phyloP scores from a whole-genome alignment of 2,113 vertebrate genomes.

The Rafetus swinhoei region DNA sequence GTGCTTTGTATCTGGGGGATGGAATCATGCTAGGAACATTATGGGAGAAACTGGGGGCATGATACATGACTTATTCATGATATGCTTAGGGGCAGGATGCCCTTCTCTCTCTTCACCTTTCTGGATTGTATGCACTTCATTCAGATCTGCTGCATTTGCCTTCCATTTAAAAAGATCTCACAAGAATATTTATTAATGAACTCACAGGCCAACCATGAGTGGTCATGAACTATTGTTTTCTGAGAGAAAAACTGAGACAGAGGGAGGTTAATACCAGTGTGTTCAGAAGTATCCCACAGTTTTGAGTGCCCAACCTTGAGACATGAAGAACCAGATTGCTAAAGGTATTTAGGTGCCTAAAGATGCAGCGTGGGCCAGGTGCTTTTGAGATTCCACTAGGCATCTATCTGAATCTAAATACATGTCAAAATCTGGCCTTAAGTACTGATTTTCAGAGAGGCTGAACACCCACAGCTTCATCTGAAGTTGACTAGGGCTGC shows the following conservation, averaged over 20 bases:
- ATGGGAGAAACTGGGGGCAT: too few species aligned
- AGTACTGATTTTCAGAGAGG: not conserved
- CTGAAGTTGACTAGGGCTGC: too few species aligned
- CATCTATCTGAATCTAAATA: too few species aligned
- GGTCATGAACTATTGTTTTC: too few species aligned
- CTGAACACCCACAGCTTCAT: too few species aligned
- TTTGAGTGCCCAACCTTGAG: not conserved
- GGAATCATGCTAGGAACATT: not conserved
- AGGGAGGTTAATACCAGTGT: not conserved
- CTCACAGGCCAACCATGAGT: too few species aligned
- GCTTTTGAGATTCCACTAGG: not conserved
- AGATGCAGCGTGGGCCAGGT: too few species aligned
- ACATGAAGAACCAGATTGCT: not conserved
- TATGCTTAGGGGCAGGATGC: too few species aligned
- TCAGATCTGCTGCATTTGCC: not conserved
- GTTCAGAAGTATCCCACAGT: not conserved
- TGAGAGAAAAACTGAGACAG: too few species aligned
- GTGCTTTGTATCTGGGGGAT: too few species aligned
- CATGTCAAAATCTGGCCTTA: too few species aligned
- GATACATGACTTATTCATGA: too few species aligned
- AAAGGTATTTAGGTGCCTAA: not conserved
- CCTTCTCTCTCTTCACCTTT: not conserved
- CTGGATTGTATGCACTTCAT: not conserved
- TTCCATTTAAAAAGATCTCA: not conserved
- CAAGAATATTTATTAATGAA: not conserved